Evolutionary conservation across 2,888 invertebrate species (phyloP), one percentile per base, ranked within the genome.

Genomic region (Netelia melanura): DNA sequence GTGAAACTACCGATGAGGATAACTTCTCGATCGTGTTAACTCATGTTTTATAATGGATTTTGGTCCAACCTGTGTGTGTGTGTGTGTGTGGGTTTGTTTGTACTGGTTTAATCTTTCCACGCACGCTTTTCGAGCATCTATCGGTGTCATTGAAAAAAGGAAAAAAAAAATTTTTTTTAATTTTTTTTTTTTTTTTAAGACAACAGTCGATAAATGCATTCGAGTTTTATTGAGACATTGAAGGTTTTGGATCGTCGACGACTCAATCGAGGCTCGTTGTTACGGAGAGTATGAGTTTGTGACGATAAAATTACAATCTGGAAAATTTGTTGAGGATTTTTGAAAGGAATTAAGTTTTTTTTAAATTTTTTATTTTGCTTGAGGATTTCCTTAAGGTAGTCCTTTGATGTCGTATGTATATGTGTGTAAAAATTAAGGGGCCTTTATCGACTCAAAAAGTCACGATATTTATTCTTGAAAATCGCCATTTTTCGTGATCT

Each of bases 1-100:
- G 75, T 25, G 64, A 48, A 71, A 65, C 56, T 58, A 30, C 65
- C 71, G 48, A 25, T 5, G 14, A 43, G 17, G 84, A 83, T 70
- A 75, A 79, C 64, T 61, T 68, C 61, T 54, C 82, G 85, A 90
- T 89, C 91, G 89, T 88, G 89, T 90, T 88, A 90, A 90, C 90
- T 87, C 88, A 87, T 90, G 89, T 90, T 90, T 91, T 89, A 88
- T 91, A 91, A 91, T 91, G 91, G 91, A 90, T 90, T 90, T 90
- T 85, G 48, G 3, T 10, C 64, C n/a, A 58, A 70, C 87, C 87
- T 83, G 14, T 56, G 67, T 71, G 17, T 67, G 68, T 88, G 88
- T 82, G 38, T 44, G 17, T 17, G 17, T 17, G 17, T 43, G 71
- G 64, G 65, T 65, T 64, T 88, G 30, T 30, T 30, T 30, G 30